A percentile compares a stretch with the other conserved stretches of the same genome.
Conservation (phyloP, 1,140 invertebrate genomes). For the Centruroides sculpturatus region DNA sequence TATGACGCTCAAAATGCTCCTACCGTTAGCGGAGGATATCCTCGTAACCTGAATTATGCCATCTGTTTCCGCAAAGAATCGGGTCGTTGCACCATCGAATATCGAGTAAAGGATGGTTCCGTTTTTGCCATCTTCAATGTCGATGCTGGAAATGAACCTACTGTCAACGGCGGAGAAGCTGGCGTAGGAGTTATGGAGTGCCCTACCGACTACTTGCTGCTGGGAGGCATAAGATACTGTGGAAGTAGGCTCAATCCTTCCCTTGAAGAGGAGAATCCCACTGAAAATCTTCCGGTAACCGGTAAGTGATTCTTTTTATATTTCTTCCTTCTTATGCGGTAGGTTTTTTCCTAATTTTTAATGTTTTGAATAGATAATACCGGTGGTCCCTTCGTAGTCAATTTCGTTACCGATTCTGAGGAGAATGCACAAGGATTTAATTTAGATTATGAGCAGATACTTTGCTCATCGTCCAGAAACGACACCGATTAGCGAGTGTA, state of each 20-base stretch:
- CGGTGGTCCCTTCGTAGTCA: conserved; percentile 18
- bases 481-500: too few relatives aligned
- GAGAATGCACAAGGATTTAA: conserved; percentile 55
- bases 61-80: conserved; percentile 49
- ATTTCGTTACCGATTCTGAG: conserved; percentile 15
- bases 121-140: conserved; percentile 48
- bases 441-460: conserved; percentile 65
- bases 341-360: neutral
- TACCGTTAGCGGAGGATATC: conserved; percentile 11
- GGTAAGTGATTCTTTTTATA: conserved; percentile 28
- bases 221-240: conserved; percentile 49
- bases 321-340: neutral
- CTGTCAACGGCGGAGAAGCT: conserved; percentile 46
- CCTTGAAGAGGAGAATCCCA: conserved; percentile 40
- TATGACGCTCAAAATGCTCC: conserved; percentile 22
- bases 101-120: conserved; percentile 31
- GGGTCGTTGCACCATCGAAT: conserved; percentile 48
- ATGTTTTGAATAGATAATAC: conserved; percentile 10
- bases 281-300: conserved; percentile 45
- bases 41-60: conserved; percentile 60
- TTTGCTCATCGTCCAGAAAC: conserved; percentile 34
- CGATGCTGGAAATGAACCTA: conserved; percentile 22
- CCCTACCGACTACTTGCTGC: conserved; percentile 50
- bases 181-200: conserved; percentile 55
- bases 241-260: conserved; percentile 58